Conservation (phyloP, 2,113 vertebrate species). For the Leucosticte australis region DNA sequence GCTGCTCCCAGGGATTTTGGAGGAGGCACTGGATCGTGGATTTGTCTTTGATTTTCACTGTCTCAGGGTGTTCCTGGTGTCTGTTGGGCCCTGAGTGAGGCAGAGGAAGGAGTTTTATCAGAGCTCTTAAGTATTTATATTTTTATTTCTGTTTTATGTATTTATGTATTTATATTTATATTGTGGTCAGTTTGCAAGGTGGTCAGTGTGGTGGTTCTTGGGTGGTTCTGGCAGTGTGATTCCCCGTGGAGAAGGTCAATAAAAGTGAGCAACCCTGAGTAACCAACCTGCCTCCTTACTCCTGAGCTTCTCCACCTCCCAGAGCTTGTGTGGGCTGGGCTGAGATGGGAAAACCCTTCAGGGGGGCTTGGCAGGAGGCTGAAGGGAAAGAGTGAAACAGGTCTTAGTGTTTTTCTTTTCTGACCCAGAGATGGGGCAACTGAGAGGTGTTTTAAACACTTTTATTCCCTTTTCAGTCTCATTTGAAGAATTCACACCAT, state of each 20-base stretch:
- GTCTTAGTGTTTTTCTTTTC: rapidly evolving
- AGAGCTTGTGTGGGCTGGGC: not conserved
- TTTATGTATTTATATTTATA: too few relatives aligned
- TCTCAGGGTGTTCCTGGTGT: not conserved
- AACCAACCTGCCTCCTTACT: not conserved
- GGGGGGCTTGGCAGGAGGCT: not conserved
- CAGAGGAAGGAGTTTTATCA: not conserved
- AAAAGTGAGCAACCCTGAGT: constrained; percentile 7
- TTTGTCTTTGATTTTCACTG: rapidly evolving
- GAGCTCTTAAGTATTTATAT: not conserved
- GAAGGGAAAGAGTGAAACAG: too few relatives aligned
- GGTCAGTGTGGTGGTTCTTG: not conserved
- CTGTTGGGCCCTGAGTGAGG: not conserved
- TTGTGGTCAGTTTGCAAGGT: not conserved
- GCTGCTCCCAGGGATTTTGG: not conserved
- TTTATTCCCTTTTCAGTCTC: not conserved
- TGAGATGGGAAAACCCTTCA: not conserved
- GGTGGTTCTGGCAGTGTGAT: not conserved
- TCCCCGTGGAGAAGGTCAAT: constrained; percentile 29
- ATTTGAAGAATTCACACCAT: not conserved
- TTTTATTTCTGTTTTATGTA: too few relatives aligned
- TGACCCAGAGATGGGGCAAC: not conserved
- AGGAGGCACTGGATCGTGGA: rapidly evolving
- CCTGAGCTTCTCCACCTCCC: not conserved
- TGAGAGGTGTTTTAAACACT: not conserved